Conservation (phyloP, 1,140 invertebrate species). For the Drosophila ohnishii region DNA sequence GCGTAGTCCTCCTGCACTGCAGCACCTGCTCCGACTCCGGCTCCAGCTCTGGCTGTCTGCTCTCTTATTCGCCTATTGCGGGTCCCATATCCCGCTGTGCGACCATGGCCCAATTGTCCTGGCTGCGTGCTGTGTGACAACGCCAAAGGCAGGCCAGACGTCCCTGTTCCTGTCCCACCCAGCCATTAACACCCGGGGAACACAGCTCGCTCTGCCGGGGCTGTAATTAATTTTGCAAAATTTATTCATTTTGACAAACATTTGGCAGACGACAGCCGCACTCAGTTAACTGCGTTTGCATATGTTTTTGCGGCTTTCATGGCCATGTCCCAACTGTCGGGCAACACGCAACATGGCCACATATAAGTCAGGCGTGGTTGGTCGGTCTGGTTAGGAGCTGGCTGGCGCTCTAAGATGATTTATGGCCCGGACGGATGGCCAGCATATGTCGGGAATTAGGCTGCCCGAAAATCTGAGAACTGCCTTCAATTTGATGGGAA, state of each 20-base stretch:
- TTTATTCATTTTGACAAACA: slow-evolving; percentile 71
- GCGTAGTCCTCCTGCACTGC: slow-evolving; percentile 4
- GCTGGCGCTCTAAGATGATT: slow-evolving; percentile 24
- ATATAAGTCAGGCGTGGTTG: slow-evolving; percentile 27
- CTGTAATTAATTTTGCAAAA: slow-evolving; percentile 77
- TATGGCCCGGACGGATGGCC: slow-evolving; percentile 20
- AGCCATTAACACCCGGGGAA: slow-evolving; percentile 29
- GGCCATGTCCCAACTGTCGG: slow-evolving; percentile 32
- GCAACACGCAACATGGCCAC: slow-evolving; percentile 50
- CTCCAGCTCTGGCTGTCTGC: background rate
- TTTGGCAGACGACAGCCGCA: slow-evolving; percentile 55
- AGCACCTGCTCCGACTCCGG: slow-evolving; percentile 29
- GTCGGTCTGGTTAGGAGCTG: background rate
- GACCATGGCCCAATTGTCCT: slow-evolving; percentile 33
- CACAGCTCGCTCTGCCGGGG: slow-evolving; percentile 12
- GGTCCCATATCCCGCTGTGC: slow-evolving; percentile 42
- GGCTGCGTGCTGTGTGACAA: slow-evolving; percentile 56
- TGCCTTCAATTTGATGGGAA: slow-evolving; percentile 30
- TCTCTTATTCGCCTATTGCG: slow-evolving; percentile 3
- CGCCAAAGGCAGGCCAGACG: slow-evolving; percentile 13
- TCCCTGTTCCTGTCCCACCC: slow-evolving; percentile 13
- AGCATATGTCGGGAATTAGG: slow-evolving; percentile 38
- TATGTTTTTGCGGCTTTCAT: slow-evolving; percentile 51
- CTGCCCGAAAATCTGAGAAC: slow-evolving; percentile 26
- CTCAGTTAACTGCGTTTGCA: slow-evolving; percentile 62